These are phyloP conservation scores for Stegana nigrithorax DNA, from an alignment of 2,888 invertebrate genomes.

Conservation along the genomic window DNA sequence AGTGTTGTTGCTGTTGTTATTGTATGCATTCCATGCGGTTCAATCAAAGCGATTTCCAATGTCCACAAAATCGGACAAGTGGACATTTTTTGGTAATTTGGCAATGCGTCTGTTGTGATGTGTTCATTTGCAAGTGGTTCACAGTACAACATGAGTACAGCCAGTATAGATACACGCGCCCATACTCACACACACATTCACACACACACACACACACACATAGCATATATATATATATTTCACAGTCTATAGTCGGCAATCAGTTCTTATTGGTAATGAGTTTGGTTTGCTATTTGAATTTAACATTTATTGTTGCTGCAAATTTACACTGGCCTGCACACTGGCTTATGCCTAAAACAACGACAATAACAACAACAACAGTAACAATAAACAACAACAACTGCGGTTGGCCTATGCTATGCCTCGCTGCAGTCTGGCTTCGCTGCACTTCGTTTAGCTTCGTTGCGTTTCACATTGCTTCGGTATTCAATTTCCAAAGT, in stretches of 20 bases:
- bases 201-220: constrained; percentile 13
- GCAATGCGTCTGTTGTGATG: constrained; percentile 39
- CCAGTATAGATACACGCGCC: too few species aligned
- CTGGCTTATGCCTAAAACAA: too few species aligned
- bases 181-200: not conserved
- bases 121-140: constrained; percentile 20
- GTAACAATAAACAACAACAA: constrained; percentile 1
- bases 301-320: constrained; percentile 32
- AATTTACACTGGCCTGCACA: constrained; percentile 10
- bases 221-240: too few species aligned
- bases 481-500: constrained; percentile 54
- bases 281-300: constrained; percentile 61
- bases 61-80: constrained; percentile 61
- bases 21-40: constrained; percentile 52
- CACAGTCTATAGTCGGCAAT: too few species aligned
- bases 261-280: constrained; percentile 53
- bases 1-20: constrained; percentile 25
- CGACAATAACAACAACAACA: too few species aligned
- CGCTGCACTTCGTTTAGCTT: not conserved
- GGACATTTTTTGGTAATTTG: constrained; percentile 62
- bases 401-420: constrained; percentile 16
- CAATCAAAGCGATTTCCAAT: constrained; percentile 63
- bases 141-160: too few species aligned
- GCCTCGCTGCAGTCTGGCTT: not conserved
- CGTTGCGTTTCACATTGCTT: constrained; percentile 33